Evolutionary conservation across 2,797 vertebrate species (phyloP).

Genomic region (Periophthalmus magnuspinnatus): DNA sequence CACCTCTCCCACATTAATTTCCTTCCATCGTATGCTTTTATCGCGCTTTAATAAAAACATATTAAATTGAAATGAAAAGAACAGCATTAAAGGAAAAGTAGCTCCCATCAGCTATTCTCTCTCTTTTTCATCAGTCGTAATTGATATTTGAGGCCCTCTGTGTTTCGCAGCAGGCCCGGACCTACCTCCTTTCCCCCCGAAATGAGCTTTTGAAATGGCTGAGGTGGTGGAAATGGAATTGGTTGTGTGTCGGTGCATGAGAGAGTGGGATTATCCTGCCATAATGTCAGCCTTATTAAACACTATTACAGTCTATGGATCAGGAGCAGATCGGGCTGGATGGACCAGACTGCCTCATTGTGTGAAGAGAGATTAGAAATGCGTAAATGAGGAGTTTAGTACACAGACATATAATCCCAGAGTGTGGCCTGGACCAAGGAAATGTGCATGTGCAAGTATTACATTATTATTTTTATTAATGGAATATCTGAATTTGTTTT

Average conservation of each 20-base stretch:
- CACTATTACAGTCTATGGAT: constrained; percentile 74
- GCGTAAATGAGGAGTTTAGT: constrained; percentile 47
- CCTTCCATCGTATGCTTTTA: constrained; percentile 52
- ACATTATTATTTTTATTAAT: neutral
- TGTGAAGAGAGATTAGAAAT: constrained; percentile 52
- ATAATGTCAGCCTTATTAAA: constrained; percentile 80
- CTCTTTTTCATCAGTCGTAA: constrained; percentile 63
- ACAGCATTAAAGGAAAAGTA: constrained; percentile 56
- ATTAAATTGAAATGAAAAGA: constrained; percentile 64
- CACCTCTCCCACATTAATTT: constrained; percentile 39
- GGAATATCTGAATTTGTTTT: constrained; percentile 6
- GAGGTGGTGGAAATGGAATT: constrained; percentile 76
- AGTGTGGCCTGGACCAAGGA: constrained; percentile 18
- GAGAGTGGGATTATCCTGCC: constrained; percentile 72
- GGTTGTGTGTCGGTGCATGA: constrained; percentile 77
- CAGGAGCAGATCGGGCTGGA: constrained; percentile 59
- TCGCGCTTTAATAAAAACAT: constrained; percentile 48
- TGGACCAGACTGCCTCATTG: constrained; percentile 54
- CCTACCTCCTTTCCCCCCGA: constrained; percentile 53
- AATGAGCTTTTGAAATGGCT: constrained; percentile 72
- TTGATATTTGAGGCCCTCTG: constrained; percentile 75
- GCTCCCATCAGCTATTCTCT: constrained; percentile 67
- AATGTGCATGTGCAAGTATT: neutral
- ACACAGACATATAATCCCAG: constrained; percentile 29
- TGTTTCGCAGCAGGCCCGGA: constrained; percentile 42